phyloP scores from a whole-genome alignment of 2,888 invertebrate genomes.

The Noctuana brunneofusca region DNA sequence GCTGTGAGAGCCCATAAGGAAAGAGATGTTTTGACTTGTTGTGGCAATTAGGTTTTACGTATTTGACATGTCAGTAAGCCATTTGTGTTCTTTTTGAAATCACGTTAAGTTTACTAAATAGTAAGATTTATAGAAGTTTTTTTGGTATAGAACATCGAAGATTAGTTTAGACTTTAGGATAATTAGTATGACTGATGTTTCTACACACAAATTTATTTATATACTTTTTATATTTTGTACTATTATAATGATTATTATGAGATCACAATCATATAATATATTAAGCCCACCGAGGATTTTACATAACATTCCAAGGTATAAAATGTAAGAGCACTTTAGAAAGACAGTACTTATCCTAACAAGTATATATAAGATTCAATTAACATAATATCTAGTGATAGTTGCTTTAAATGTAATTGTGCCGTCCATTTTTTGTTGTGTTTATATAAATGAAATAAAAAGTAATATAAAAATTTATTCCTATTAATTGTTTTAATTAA shows the following conservation, averaged over 20 bases:
- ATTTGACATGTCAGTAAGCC: background rate
- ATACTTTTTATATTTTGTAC: background rate
- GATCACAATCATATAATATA: background rate
- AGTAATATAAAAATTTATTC: background rate
- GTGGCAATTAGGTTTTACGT: slow-evolving; percentile 59
- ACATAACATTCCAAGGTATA: slow-evolving; percentile 1
- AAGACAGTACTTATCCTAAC: background rate
- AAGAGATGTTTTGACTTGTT: slow-evolving; percentile 70
- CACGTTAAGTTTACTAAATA: background rate
- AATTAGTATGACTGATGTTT: background rate
- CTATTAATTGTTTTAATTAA: background rate
- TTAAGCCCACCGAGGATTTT: slow-evolving; percentile 8
- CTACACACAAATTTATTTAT: background rate
- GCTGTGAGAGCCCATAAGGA: slow-evolving; percentile 79
- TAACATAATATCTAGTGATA: slow-evolving; percentile 15
- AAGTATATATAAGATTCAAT: background rate
- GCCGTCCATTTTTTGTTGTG: slow-evolving; percentile 23
- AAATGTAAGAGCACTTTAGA: background rate
- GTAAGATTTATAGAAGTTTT: background rate
- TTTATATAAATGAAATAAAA: background rate
- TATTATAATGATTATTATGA: background rate
- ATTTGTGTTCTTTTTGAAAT: background rate
- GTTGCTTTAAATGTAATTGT: slow-evolving; percentile 40
- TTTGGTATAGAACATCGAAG: background rate
- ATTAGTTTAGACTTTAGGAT: background rate